Evolutionary conservation across 2,888 invertebrate genomes (phyloP).

Genomic region (Clusia tigrina): DNA sequence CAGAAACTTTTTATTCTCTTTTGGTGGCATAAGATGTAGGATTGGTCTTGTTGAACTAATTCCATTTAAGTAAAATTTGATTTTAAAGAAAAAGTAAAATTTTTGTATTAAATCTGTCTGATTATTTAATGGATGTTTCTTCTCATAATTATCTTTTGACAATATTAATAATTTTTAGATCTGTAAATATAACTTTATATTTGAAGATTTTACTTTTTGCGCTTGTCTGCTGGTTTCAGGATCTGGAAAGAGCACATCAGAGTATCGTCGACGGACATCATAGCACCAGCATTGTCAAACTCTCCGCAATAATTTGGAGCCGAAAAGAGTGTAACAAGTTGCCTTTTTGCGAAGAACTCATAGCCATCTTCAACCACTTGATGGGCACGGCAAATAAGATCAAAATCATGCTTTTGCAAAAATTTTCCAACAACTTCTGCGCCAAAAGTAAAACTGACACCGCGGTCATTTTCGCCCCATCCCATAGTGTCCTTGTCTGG

Average conservation of each 20-base stretch:
- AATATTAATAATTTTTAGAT: conserved; percentile 31
- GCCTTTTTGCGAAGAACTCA: conserved; percentile 97
- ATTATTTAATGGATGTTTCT: conserved; percentile 37
- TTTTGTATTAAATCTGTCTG: conserved; percentile 32
- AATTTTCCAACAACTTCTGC: conserved; percentile 99
- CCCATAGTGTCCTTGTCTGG: conserved; percentile 98
- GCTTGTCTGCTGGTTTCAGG: conserved; percentile 97
- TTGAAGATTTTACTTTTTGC: conserved; percentile 71
- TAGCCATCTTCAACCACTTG: conserved; percentile 99
- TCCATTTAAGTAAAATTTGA: conserved; percentile 31
- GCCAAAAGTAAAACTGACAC: conserved; percentile 99
- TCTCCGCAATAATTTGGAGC: conserved; percentile 96
- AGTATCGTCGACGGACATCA: conserved; percentile 99
- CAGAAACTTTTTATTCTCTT: no score
- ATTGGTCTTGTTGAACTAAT: conserved; percentile 30
- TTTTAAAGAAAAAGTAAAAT: conserved; percentile 30
- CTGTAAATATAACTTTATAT: conserved; percentile 36
- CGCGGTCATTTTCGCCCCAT: conserved; percentile 99
- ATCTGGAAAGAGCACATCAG: conserved; percentile 99
- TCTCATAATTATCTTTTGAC: conserved; percentile 27
- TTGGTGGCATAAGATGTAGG: conserved; percentile 21
- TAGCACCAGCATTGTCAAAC: conserved; percentile 87
- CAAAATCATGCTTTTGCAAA: conserved; percentile 98
- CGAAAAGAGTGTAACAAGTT: conserved; percentile 90
- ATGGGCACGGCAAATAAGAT: conserved; percentile 99